These are phyloP conservation scores for Aspidiotus rigidus DNA, from an alignment of 2,888 invertebrate species.

Conservation along the genomic window DNA sequence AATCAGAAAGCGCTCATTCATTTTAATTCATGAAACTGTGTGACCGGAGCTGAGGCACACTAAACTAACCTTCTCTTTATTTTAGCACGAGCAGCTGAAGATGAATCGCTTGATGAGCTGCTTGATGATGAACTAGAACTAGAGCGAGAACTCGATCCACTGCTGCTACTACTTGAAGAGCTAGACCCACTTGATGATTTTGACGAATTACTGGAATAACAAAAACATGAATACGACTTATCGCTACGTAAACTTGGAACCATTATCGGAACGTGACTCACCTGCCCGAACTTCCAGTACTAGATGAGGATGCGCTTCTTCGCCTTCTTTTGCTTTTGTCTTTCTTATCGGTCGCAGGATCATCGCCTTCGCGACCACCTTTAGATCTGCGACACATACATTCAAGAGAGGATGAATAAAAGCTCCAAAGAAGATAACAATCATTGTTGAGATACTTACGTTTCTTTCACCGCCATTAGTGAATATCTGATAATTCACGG, in stretches of 20 bases:
- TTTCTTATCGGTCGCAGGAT: constrained; percentile 49
- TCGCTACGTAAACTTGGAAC: not conserved
- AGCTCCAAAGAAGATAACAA: not conserved
- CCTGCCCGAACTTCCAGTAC: constrained; percentile 70
- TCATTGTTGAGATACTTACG: constrained; percentile 11
- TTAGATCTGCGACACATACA: constrained; percentile 15
- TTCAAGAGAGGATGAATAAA: not conserved
- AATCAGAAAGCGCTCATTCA: not conserved
- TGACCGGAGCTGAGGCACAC: too few relatives aligned
- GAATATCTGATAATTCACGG: too few relatives aligned
- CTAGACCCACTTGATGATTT: constrained; percentile 45
- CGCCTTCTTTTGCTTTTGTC: constrained; percentile 48
- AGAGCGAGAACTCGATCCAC: constrained; percentile 62
- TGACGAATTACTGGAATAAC: constrained; percentile 49
- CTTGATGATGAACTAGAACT: constrained; percentile 69
- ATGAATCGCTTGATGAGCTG: constrained; percentile 45
- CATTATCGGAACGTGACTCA: constrained; percentile 15
- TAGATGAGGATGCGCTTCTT: constrained; percentile 64
- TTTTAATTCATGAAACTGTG: not conserved
- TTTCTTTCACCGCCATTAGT: constrained; percentile 25
- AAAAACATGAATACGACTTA: constrained; percentile 16
- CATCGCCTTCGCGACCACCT: constrained; percentile 33
- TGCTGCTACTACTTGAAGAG: constrained; percentile 47
- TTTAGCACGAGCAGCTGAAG: constrained; percentile 55
- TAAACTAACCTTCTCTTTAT: constrained; percentile 53